Base-by-base conservation (phyloP, 2,888 invertebrate species). In the Oscheius onirici region DNA sequence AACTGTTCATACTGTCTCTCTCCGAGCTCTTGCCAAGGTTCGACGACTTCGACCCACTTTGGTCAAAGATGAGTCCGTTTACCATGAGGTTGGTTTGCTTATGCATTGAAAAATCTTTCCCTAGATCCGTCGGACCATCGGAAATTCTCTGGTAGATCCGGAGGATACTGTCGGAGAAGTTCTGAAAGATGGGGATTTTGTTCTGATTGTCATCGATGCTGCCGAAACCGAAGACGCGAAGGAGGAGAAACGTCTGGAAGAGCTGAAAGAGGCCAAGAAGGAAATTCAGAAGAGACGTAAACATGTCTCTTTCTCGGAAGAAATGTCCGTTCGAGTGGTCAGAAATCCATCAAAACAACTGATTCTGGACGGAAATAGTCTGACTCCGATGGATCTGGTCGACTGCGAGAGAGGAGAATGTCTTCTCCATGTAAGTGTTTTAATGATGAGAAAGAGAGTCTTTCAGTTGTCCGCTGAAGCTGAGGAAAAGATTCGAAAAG, bases 181-280 rank as follows among this genome's bases (percentile, higher is more conserved):
- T 8, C 87, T 91, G 22, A 91, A 91, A 77, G 91, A 91, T 82
- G 90, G 91, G 81, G 91, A 91, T 79, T 91, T 91, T 84, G 90
- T 91, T 13, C 90, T 90, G 20, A 89, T 91, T 40, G 91, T 71
- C 1, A 75, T 75, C 0, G 70, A 66, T 28, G 43, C 51, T 1
- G 73, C 75, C 22, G 77, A 77, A 67, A 79, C 77, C 20, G 79
- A 79, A 34, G 79, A 75, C 34, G 79, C 77, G 1, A 79, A 79
- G 52, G 76, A 77, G 65, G 72, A 72, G 11, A 75, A 73, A 34
- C 72, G 75, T 22, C 74, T 63, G 41, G 76, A 77, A 34, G 77
- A 75, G 66, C 66, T 79, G 22, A 74, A 24, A 60, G 63, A 49
- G 17, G 63, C 63, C 1, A 46, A 49, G 63, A 63, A 34, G 49